A percentile compares a stretch with the other conserved stretches of the same genome.
Evolutionary conservation across 2,113 vertebrate species (phyloP).

Genomic region (Cyanoliseus patagonus): DNA sequence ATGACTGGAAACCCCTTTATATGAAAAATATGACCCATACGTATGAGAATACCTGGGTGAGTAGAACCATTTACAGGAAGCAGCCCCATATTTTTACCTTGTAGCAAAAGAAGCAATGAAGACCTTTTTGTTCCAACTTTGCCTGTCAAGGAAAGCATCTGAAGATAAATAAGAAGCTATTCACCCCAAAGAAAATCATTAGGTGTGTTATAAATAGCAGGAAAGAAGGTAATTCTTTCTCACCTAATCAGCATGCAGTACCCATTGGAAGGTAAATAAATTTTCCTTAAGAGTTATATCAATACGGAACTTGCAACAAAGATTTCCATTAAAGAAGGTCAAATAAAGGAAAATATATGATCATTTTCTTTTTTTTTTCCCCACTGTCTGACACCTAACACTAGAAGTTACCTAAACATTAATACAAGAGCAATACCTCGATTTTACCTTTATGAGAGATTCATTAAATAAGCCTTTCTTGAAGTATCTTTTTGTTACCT

Average conservation of each 20-base stretch:
- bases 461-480: background rate
- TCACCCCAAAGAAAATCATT: slow-evolving; percentile 40
- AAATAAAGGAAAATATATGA: background rate
- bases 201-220: slow-evolving; percentile 19
- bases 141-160: background rate
- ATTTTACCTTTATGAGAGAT: background rate
- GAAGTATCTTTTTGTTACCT: background rate
- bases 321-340: slow-evolving; percentile 10
- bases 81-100: background rate
- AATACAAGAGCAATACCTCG: background rate
- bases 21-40: background rate
- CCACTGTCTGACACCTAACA: background rate
- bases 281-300: slow-evolving; percentile 37
- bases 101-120: background rate
- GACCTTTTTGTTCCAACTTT: slow-evolving; percentile 1
- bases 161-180: slow-evolving; percentile 36
- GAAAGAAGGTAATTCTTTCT: slow-evolving; percentile 10
- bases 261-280: slow-evolving; percentile 44
- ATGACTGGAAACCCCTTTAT: background rate
- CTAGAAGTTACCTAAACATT: background rate
- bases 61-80: background rate
- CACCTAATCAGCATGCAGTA: slow-evolving; percentile 13
- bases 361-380: background rate
- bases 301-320: slow-evolving; percentile 2
- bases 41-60: background rate